phyloP scores from a whole-genome alignment of 2,113 vertebrate species.

The Coreoperca whiteheadi region DNA sequence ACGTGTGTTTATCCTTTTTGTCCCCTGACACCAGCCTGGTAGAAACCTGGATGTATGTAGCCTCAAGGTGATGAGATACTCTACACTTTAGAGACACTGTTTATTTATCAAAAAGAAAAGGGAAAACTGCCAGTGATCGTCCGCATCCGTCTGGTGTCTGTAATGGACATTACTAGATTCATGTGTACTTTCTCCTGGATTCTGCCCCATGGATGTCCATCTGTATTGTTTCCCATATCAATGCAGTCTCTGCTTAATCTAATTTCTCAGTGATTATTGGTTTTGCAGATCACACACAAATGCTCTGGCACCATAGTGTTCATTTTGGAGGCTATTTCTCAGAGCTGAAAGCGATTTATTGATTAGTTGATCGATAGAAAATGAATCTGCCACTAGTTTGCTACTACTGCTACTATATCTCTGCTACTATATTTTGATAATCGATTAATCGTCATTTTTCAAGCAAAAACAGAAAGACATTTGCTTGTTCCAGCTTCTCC shows the following conservation, averaged over 20 bases:
- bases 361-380: not conserved
- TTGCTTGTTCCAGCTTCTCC: not conserved
- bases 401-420: not conserved
- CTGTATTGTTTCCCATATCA: not conserved
- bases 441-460: not conserved
- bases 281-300: constrained; percentile 12
- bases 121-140: too few species aligned
- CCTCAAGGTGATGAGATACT: constrained; percentile 20
- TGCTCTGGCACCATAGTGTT: not conserved
- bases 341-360: not conserved
- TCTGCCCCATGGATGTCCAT: not conserved
- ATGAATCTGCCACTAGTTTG: not conserved
- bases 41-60: constrained; percentile 5
- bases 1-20: constrained; percentile 37
- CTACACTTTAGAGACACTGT: not conserved
- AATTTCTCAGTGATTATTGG: not conserved
- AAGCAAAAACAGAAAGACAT: not conserved
- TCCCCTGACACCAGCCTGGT: constrained; percentile 27
- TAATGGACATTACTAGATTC: not conserved
- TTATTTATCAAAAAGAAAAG: constrained; percentile 22
- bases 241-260: not conserved
- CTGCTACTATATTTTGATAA: not conserved
- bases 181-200: not conserved
- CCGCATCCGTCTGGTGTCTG: not conserved
- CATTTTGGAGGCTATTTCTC: not conserved